Conservation (phyloP, 1,140 invertebrate genomes). For the Temnothorax curvispinosus region DNA sequence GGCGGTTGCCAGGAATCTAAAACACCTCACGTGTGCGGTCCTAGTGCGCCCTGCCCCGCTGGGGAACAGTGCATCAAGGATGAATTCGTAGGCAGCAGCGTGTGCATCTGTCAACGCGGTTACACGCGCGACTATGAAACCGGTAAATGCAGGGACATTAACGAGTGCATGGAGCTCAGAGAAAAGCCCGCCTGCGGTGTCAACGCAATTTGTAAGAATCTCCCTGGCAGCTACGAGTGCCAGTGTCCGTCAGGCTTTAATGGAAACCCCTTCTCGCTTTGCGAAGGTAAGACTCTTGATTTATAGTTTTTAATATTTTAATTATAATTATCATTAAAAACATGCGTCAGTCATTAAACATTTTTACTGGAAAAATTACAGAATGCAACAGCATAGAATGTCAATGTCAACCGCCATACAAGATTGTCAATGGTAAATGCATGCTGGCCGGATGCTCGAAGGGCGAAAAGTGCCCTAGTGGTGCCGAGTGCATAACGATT, state of each 20-base stretch:
- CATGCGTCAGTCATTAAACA: background rate
- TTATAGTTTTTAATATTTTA: background rate
- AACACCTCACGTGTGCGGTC: conserved; percentile 89
- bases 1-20: conserved; percentile 90
- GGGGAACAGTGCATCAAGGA: conserved; percentile 94
- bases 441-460: conserved; percentile 93
- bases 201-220: conserved; percentile 96
- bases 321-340: background rate
- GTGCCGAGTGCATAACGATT: conserved; percentile 95
- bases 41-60: conserved; percentile 91
- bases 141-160: conserved; percentile 93
- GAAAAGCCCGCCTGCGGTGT: conserved; percentile 92
- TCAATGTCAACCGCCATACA: conserved; percentile 94
- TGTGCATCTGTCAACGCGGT: conserved; percentile 95
- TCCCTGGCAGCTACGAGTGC: conserved; percentile 97
- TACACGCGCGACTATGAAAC: conserved; percentile 90
- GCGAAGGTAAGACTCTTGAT: conserved; percentile 88
- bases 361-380: conserved; percentile 71
- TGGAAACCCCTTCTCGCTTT: conserved; percentile 94
- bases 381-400: conserved; percentile 94
- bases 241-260: conserved; percentile 94
- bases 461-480: conserved; percentile 91
- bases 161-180: conserved; percentile 92
- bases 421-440: conserved; percentile 92
- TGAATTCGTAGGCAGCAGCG: conserved; percentile 89